Evolutionary conservation across 2,113 vertebrate genomes (phyloP).

Genomic region (Naja naja): DNA sequence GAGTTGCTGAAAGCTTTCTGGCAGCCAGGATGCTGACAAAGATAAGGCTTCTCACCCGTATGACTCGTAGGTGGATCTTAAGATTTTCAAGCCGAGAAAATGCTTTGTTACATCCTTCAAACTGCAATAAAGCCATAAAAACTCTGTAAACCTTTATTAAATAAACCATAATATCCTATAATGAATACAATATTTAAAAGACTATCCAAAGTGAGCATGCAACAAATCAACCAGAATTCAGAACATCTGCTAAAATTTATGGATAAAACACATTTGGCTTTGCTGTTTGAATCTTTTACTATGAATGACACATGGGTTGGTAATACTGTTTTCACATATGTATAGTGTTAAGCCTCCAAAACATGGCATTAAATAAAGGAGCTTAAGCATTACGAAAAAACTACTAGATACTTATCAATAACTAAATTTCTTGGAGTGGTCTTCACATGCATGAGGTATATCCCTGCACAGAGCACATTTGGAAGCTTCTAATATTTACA

Average conservation of each 20-base stretch:
- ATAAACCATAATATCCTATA: constrained; percentile 56
- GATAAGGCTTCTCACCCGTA: constrained; percentile 96
- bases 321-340: constrained; percentile 28
- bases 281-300: constrained; percentile 55
- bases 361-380: constrained; percentile 26
- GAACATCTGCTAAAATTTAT: constrained; percentile 65
- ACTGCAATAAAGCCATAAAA: constrained; percentile 75
- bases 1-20: constrained; percentile 99
- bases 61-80: constrained; percentile 99
- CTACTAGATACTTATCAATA: not conserved
- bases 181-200: constrained; percentile 57
- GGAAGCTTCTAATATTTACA: not conserved
- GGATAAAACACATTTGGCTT: constrained; percentile 54
- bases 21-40: constrained; percentile 97
- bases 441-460: not conserved
- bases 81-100: constrained; percentile 98
- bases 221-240: constrained; percentile 67
- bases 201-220: constrained; percentile 39
- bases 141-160: constrained; percentile 52
- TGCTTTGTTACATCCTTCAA: constrained; percentile 97
- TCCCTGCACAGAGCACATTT: not conserved
- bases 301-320: constrained; percentile 39
- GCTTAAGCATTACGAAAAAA: constrained; percentile 36
- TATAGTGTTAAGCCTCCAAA: constrained; percentile 24
- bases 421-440: not conserved